Base-by-base conservation (phyloP, 2,888 invertebrate species). In the Erebia aethiops region DNA sequence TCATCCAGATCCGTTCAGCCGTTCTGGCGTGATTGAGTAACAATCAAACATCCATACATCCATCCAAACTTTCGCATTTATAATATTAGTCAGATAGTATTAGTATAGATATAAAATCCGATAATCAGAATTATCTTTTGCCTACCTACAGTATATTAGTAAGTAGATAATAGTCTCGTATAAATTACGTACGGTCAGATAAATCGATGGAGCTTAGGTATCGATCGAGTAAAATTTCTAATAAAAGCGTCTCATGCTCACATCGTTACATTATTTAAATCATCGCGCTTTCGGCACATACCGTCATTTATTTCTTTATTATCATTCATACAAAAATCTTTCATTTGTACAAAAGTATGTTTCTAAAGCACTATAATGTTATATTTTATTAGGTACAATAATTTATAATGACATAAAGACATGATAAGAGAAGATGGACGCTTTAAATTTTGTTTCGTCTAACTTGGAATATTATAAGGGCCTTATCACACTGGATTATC, bases 241-340 rank as follows among this genome's bases (percentile, higher is more conserved):
- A 84, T 85, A 87, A 84, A 91, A 91, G 91, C 90, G 84, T 87
- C 81, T 84, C 89, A 89, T 87, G 87, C 87, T 87, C 88, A 85
- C 91, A 82, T 84, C 82, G 83, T 85, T 79, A 80, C 77, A 82
- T 81, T 79, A 78, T 79, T 80, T 76, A 79, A 81, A 83, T 73
- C 75, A 67, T 66, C 71, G 58, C 69, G 83, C 82, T 77, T 79
- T 83, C 83, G 77, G 77, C 83, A 86, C 77, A 79, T 82, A 83
- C 78, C 82, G 80, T 66, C 65, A 73, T 66, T 66, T 67, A 65
- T 68, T 76, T 75, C 79, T 78, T 52, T 52, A 52, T 16, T 52
- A 52, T n/a, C 16, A 10, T 75, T 80, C 81, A 83, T 82, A 82
- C 82, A 83, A 77, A 78, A 77, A 78, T 75, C 71, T 71, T 73